Base-by-base conservation (phyloP, 2,113 vertebrate genomes). In the Siniperca knerii region DNA sequence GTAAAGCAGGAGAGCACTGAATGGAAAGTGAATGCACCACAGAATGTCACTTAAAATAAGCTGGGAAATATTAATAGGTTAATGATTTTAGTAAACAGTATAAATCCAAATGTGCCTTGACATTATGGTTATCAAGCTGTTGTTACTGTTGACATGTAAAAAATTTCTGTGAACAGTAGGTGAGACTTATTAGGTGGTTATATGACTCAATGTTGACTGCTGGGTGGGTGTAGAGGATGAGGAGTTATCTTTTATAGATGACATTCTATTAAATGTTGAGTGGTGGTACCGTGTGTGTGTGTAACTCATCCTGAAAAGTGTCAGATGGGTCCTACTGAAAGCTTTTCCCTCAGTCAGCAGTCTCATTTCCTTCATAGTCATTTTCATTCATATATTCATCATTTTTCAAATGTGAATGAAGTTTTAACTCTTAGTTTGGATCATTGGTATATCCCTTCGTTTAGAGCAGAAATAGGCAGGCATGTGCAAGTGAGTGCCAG, bases 241-340 rank as follows among this genome's bases (percentile, higher is more conserved):
- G 18, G n/a, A 77, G 61, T 23, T 61, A 6, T 55, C 64, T 62
- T 77, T 10, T 15, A 48, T 52, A 29, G 15, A 50, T 52, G 40
- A 48, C 9, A 48, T 52, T n/a, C 13, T 44, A 6, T 79, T n/a
- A 78, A 44, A 58, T 37, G 68, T 50, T 64, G n/a, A 58, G 35
- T 48, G 52, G 69, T 77, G 57, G 64, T 72, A 73, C 70, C 16
- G 18, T n/a, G 18, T 48, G 7, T 48, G 7, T 25, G 13, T 77
- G 44, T 79, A 84, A 90, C 33, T 92, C 85, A 93, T 61, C 16
- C 10, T 80, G 83, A 90, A 90, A 90, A 72, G 68, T 85, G 85
- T 82, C 87, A 83, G 46, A 55, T 52, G 25, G 62, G 16, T 67
- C 66, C 29, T 42, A 35, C n/a, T 81, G 16, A 18, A 52, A 81